These are phyloP conservation scores for Serilophus lunatus DNA, from an alignment of 2,113 vertebrate species.

Conservation along the genomic window DNA sequence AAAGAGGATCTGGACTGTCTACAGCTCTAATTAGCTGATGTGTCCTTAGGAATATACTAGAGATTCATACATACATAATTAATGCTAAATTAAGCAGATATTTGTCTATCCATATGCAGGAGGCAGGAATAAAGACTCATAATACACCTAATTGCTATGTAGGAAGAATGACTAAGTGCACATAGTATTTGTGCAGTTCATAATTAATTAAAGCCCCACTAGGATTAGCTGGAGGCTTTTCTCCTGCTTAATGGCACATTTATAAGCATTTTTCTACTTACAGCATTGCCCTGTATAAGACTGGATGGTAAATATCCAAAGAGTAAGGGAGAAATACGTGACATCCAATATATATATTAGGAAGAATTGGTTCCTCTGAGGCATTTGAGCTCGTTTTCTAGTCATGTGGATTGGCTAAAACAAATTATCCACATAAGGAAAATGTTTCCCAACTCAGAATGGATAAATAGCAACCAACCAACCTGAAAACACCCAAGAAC, in stretches of 20 bases:
- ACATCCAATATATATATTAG: background rate
- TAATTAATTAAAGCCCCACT: slow-evolving; percentile 45
- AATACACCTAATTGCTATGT: background rate
- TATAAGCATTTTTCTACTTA: background rate
- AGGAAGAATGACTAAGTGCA: background rate
- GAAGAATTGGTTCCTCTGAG: slow-evolving; percentile 18
- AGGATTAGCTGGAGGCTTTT: slow-evolving; percentile 47
- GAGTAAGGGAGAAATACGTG: background rate
- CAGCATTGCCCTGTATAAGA: fast-evolving
- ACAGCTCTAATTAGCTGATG: background rate
- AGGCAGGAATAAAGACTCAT: background rate
- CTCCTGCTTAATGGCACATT: slow-evolving; percentile 1
- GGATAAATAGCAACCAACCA: background rate
- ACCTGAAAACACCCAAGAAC: background rate
- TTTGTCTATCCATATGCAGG: background rate
- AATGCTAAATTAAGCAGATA: background rate
- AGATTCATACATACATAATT: background rate
- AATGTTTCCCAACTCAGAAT: background rate
- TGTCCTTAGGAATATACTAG: background rate
- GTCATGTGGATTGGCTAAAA: background rate
- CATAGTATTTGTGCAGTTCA: background rate
- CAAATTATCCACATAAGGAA: background rate
- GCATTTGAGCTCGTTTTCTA: slow-evolving; percentile 15
- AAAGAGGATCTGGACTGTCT: background rate
- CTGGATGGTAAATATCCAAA: background rate